These are phyloP conservation scores for Dinocampus coccinellae DNA, from an alignment of 2,888 invertebrate species.

Conservation along the genomic window DNA sequence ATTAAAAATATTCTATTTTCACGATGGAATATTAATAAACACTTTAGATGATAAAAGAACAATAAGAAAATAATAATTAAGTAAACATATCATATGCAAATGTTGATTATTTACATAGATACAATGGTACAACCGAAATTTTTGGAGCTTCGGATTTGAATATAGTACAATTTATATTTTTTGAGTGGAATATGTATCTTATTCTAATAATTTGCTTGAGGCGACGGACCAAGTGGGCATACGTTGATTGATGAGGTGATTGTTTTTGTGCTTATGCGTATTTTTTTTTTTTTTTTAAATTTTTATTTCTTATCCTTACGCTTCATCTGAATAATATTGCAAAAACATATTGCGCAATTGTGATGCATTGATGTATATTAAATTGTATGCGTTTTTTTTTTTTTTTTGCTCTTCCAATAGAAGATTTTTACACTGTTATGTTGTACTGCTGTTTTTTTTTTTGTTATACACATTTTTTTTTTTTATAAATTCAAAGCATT, in stretches of 20 bases:
- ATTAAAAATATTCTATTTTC: not conserved
- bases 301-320: too few relatives aligned
- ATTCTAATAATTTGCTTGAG: conserved; percentile 38
- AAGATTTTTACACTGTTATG: conserved; percentile 41
- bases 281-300: conserved; percentile 43
- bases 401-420: conserved; percentile 41
- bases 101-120: conserved; percentile 49
- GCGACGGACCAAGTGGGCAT: too few relatives aligned
- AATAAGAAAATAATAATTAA: conserved; percentile 19
- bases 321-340: not conserved
- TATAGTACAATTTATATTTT: conserved; percentile 34
- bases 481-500: conserved; percentile 50
- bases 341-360: not conserved
- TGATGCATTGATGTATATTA: not conserved
- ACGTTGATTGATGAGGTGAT: conserved; percentile 54
- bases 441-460: conserved; percentile 43
- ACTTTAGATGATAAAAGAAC: not conserved
- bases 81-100: conserved; percentile 37
- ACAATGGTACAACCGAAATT: conserved; percentile 44
- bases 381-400: not conserved
- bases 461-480: too few relatives aligned
- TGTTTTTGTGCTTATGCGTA: conserved; percentile 56
- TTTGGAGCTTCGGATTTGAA: conserved; percentile 34
- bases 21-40: not conserved
- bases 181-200: conserved; percentile 39